phyloP scores from a whole-genome alignment of 2,113 vertebrate species.

The Chrysemys picta region DNA sequence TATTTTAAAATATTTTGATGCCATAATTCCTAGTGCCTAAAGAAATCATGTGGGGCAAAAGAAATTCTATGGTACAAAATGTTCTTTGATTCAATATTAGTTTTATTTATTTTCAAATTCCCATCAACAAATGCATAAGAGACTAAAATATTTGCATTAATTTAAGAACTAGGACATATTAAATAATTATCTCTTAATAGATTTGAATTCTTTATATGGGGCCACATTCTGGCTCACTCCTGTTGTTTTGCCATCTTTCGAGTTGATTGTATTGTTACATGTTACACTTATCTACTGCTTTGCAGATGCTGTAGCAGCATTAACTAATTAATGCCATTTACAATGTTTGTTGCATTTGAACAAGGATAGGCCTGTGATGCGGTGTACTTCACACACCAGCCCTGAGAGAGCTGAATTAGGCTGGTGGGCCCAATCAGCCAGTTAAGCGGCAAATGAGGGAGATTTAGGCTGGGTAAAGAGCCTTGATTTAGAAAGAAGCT shows the following conservation, averaged over 20 bases:
- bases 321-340: conserved; percentile 24
- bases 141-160: not conserved
- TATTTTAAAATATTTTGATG: not conserved
- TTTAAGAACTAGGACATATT: not conserved
- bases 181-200: not conserved
- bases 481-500: too few relatives aligned
- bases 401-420: too few relatives aligned
- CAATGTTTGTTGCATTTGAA: conserved; percentile 1
- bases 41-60: not conserved
- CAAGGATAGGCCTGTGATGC: too few relatives aligned
- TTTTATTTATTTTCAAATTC: not conserved
- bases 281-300: conserved; percentile 19
- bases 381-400: too few relatives aligned
- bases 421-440: too few relatives aligned
- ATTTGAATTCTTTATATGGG: not conserved
- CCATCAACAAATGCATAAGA: not conserved
- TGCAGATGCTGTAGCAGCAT: conserved; percentile 1
- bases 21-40: not conserved
- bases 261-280: not conserved
- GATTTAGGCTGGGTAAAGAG: too few relatives aligned
- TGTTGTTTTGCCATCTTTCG: not conserved
- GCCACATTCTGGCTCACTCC: not conserved
- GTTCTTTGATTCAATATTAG: not conserved
- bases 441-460: too few relatives aligned
- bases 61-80: not conserved